A percentile compares a stretch with the other conserved stretches of the same genome.
Evolutionary conservation across 1,140 invertebrate genomes (phyloP).

Genomic region (Coptotermes formosanus): DNA sequence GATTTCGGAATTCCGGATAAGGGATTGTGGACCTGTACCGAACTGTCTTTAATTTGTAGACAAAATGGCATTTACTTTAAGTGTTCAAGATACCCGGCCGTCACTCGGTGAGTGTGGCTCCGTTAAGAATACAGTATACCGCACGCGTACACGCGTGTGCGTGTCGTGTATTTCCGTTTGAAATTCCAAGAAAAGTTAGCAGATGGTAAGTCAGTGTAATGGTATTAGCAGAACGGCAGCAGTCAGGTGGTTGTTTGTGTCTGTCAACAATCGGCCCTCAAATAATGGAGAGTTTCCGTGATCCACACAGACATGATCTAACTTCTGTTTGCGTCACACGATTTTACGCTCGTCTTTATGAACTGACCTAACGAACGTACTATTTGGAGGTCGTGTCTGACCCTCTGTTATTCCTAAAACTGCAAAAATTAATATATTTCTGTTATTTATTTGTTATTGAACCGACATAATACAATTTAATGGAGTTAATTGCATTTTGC

Average conservation of each 20-base stretch:
- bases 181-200: not conserved
- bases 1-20: too few species aligned
- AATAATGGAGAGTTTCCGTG: not conserved
- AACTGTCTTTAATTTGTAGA: too few species aligned
- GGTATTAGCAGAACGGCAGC: not conserved
- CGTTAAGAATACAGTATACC: not conserved
- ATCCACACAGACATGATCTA: not conserved
- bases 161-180: not conserved
- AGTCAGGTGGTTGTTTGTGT: not conserved
- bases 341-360: too few species aligned
- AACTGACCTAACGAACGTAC: too few species aligned
- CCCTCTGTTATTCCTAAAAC: too few species aligned
- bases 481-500: too few species aligned
- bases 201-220: not conserved
- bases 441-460: too few species aligned
- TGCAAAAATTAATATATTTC: too few species aligned
- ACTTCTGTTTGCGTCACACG: not conserved
- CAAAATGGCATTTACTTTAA: not conserved
- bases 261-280: not conserved
- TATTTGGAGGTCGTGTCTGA: too few species aligned
- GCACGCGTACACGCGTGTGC: not conserved
- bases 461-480: too few species aligned
- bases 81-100: not conserved
- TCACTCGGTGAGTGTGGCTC: too few species aligned
- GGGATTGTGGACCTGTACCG: too few species aligned